Base-by-base conservation (phyloP, 2,888 invertebrate genomes). In the Gerris lacustris region DNA sequence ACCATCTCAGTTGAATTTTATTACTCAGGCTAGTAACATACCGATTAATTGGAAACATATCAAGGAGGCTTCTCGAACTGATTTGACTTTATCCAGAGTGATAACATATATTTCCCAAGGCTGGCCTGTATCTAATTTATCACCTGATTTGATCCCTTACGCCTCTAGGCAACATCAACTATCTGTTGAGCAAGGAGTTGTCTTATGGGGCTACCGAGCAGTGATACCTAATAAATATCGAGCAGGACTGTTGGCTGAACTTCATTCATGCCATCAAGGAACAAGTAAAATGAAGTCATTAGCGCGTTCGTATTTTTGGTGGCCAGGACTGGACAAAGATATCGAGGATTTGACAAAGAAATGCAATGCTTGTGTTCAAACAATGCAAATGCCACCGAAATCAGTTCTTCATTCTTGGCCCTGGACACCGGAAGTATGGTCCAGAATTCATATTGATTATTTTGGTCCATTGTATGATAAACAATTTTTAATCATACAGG, bases 231-330 rank as follows among this genome's bases (percentile, higher is more conserved):
- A 73, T 43, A 70, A 31, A 7, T 75, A 75, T 31, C 68, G 73
- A 64, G 9, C 69, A n/a, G 17, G 6, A 11, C 44, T 77, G 7
- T 67, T 78, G 11, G 63, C 74, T 15, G 75, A 77, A 69, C 68
- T 77, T 43, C 76, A 77, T 74, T 44, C 63, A 17, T 69, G 73
- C 43, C 77, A 77, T 70, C 64, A 76, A 68, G 77, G 77, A 6
- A 73, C 77, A 6, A 70, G 75, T 9, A 77, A 77, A 73, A 77
- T 75, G 69, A 77, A 77, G 71, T 31, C 67, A 11, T 66, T 76
- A 43, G 76, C 76, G n/a, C 70, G 76, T 44, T 67, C 71, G 15
- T 76, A 77, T 69, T 71, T 77, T 63, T 77, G 73, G 74, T 77
- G 76, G 76, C 76, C 76, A 11, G 67, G 68, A 9, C 69, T 77